Conservation (phyloP, 2,888 invertebrate genomes). For the Eristalinus aeneus region DNA sequence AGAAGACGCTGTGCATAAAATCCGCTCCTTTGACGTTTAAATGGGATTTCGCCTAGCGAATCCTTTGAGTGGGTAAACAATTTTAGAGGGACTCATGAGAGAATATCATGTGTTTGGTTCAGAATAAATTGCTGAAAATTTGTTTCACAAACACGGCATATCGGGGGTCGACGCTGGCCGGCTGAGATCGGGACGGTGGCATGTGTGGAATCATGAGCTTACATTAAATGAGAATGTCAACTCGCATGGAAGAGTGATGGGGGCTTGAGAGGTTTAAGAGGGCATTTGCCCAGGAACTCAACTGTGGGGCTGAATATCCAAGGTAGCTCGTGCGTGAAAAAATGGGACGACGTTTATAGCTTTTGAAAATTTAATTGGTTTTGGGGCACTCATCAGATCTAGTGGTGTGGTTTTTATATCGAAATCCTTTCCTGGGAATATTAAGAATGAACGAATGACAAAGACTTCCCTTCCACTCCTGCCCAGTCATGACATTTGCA, state of each 20-base stretch:
- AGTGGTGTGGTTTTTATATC: neutral
- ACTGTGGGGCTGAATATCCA: neutral
- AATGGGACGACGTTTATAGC: neutral
- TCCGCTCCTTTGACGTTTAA: neutral
- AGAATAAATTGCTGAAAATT: neutral
- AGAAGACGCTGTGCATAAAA: neutral
- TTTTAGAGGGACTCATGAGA: neutral
- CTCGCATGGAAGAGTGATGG: neutral
- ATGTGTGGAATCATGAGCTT: neutral
- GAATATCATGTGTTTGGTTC: neutral
- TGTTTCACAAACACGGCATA: neutral
- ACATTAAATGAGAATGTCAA: neutral
- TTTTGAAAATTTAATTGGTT: neutral
- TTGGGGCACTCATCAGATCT: neutral
- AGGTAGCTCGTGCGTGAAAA: neutral
- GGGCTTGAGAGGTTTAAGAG: neutral
- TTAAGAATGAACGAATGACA: no score
- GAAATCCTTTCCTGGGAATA: neutral
- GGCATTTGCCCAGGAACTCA: neutral
- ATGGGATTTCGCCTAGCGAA: conserved; percentile 22
- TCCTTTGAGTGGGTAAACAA: conserved; percentile 27
- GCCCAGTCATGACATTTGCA: neutral
- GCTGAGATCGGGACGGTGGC: neutral
- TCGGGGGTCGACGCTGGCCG: neutral
- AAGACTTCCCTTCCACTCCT: no score